Conservation (phyloP, 2,888 invertebrate genomes). For the Theristus sp. region DNA sequence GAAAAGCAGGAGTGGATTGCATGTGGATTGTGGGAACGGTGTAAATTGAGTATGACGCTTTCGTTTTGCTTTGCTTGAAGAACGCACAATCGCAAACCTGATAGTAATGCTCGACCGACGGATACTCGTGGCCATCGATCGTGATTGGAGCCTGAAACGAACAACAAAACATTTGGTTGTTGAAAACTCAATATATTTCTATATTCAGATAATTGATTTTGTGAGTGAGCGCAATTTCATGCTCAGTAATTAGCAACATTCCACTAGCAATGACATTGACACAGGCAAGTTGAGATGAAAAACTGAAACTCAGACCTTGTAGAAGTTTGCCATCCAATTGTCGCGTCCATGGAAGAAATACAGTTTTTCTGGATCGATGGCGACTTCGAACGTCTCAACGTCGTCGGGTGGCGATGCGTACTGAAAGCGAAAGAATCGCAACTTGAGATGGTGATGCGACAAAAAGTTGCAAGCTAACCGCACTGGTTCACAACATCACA, state of each 20-base stretch:
- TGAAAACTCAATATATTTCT: too few species aligned
- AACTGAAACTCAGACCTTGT: conserved; percentile 6
- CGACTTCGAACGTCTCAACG: not conserved
- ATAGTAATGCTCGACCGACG: conserved; percentile 23
- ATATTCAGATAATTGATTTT: not conserved
- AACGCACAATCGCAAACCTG: conserved; percentile 6
- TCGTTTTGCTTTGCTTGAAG: not conserved
- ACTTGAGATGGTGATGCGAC: too few species aligned
- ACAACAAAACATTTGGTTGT: not conserved
- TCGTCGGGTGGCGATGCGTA: not conserved
- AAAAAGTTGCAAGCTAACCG: too few species aligned
- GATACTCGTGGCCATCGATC: conserved; percentile 16
- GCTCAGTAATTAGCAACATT: too few species aligned
- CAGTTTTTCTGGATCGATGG: conserved; percentile 9
- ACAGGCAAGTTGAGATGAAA: not conserved
- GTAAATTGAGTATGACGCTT: too few species aligned
- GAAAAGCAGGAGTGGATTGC: too few species aligned
- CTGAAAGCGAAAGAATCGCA: too few species aligned
- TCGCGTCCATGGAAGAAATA: conserved; percentile 13
- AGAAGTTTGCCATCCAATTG: conserved; percentile 14
- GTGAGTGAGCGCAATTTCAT: too few species aligned
- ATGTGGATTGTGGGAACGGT: too few species aligned
- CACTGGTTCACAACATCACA: too few species aligned
- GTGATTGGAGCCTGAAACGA: conserved; percentile 8
- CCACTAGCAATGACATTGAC: too few species aligned